phyloP scores from a whole-genome alignment of 1,140 invertebrate species.

The Kradibia gibbosae region DNA sequence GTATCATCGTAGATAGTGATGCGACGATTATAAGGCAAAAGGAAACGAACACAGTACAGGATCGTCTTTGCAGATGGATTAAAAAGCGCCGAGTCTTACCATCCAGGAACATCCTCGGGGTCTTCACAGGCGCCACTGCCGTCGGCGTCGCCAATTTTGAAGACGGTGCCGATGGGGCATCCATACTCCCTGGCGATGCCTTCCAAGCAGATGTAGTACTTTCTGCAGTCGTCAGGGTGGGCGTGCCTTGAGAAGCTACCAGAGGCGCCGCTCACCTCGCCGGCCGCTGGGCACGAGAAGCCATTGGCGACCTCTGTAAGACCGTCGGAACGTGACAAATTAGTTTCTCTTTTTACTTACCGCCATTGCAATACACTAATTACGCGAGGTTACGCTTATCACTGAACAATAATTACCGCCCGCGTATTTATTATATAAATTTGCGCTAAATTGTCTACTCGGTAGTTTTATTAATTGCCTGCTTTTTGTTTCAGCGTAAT shows the following conservation, averaged over 20 bases:
- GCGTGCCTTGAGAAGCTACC: slow-evolving; percentile 95
- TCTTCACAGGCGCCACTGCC: slow-evolving; percentile 94
- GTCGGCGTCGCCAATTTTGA: slow-evolving; percentile 92
- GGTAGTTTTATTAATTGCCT: neutral
- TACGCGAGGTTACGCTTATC: neutral
- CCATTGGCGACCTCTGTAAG: slow-evolving; percentile 88
- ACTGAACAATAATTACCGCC: neutral
- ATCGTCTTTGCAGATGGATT: too few species aligned
- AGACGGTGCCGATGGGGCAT: slow-evolving; percentile 95
- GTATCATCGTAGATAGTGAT: too few species aligned
- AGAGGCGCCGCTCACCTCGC: slow-evolving; percentile 82
- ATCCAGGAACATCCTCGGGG: slow-evolving; percentile 94
- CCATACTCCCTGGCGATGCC: slow-evolving; percentile 93
- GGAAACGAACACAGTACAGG: too few species aligned
- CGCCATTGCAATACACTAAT: neutral
- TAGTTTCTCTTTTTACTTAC: neutral
- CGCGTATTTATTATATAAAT: neutral
- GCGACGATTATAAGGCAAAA: too few species aligned
- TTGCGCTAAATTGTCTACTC: too few species aligned
- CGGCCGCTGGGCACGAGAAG: slow-evolving; percentile 88
- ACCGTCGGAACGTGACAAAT: neutral
- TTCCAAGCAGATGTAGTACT: slow-evolving; percentile 95
- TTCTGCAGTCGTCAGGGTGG: slow-evolving; percentile 94
- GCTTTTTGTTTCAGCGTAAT: neutral
- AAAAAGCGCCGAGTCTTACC: slow-evolving; percentile 78